A percentile compares a stretch with the other conserved stretches of the same genome.
Conservation (phyloP, 1,140 invertebrate species). For the Venustaconcha ellipsiformis region DNA sequence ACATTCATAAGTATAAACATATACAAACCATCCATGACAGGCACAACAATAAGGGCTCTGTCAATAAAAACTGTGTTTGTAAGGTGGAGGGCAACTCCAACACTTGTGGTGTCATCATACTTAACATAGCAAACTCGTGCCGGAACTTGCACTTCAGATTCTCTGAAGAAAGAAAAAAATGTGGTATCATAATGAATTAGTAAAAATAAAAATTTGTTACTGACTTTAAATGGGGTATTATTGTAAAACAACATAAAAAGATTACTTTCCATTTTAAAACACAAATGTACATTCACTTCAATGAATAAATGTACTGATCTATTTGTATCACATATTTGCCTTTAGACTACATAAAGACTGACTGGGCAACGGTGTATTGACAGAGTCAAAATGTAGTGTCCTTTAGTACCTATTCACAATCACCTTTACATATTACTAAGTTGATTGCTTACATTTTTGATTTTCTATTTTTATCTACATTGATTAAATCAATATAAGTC, state of each 20-base stretch:
- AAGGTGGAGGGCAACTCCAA: conserved; percentile 94
- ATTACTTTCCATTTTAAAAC: no score
- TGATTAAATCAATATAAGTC: no score
- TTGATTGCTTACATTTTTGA: no score
- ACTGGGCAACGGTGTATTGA: no score
- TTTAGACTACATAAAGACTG: no score
- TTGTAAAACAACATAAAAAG: not conserved
- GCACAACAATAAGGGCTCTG: conserved; percentile 94
- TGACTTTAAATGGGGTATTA: not conserved
- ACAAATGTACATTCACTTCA: not conserved
- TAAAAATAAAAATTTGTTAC: not conserved
- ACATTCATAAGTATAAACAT: not conserved
- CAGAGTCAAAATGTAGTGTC: no score
- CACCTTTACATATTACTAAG: no score
- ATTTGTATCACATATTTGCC: no score
- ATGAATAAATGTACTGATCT: not conserved
- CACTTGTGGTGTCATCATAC: conserved; percentile 87
- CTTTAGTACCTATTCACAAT: no score
- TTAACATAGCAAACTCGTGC: conserved; percentile 92
- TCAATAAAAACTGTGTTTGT: conserved; percentile 99
- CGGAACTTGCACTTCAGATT: conserved; percentile 45
- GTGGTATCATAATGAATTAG: not conserved
- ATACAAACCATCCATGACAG: conserved; percentile 78
- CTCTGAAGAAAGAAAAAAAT: conserved; percentile 29
- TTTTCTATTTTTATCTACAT: no score